Evolutionary conservation across 2,113 vertebrate species (phyloP), one percentile per base, ranked within the genome.

Genomic region (Cyrtonyx montezumae): DNA sequence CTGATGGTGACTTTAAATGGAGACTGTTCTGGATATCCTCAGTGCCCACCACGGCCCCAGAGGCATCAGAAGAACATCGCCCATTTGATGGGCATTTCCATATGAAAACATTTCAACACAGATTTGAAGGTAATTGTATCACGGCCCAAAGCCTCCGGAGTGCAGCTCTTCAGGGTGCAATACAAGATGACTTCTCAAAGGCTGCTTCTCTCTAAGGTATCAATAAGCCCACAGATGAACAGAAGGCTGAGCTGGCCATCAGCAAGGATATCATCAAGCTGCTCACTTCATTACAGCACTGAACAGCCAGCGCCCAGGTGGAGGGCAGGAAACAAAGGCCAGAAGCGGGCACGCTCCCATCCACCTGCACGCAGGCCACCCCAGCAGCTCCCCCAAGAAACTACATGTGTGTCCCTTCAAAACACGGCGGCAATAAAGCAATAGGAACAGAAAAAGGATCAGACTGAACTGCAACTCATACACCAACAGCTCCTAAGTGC

Each of bases 301-400:
- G 94, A 91, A 75, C n/a, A 88, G 65, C 79, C 77, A 79, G 19
- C 89, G 91, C 68, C 79, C 89, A 94, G 94, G 90, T 84, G 75
- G 89, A 92, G 84, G 68, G 21, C 23, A 88, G 15, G 40, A 95
- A 88, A 94, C 36, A 26, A 78, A 88, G 34, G 40, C 4, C 80
- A 87, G 55, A 66, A 56, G 43, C 82, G 51, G 0, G 6, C 65
- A 25, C 2, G 9, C 42, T 21, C 8, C 67, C 77, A 36, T 48
- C 87, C 77, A 84, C 51, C 37, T 6, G 61, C 61, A 45, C 1
- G 12, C 45, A 45, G 78, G 37, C 55, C 3, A 42, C 28, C 53
- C 91, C 16, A 11, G 22, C 13, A 8, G 17, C 46, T 63, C 21
- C 71, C 36, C 20, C 63, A 63, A 49, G 37, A 56, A 92, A 18